Percentiles rank a stretch among this genome's conserved stretches.
phyloP scores from a whole-genome alignment of 2,888 invertebrate species.

The Cerastis leucographa region DNA sequence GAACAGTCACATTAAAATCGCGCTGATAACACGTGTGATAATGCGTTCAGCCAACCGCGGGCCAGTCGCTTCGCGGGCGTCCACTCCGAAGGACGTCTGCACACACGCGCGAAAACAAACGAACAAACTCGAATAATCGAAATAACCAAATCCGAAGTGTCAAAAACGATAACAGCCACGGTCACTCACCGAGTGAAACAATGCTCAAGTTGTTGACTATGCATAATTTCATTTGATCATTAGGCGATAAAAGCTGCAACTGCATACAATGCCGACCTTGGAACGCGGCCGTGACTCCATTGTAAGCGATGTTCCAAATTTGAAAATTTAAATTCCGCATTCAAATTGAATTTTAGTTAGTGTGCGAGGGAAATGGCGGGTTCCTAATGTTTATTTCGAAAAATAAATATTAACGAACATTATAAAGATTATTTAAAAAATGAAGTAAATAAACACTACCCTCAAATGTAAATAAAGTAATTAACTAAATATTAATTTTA shows the following conservation, averaged over 20 bases:
- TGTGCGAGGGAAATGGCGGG: constrained; percentile 39
- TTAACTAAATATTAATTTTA: constrained; percentile 44
- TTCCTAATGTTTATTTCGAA: constrained; percentile 52
- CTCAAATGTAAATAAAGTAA: constrained; percentile 42
- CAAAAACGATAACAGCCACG: constrained; percentile 70
- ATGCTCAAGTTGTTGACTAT: constrained; percentile 77
- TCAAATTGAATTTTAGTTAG: constrained; percentile 57
- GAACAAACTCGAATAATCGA: constrained; percentile 77
- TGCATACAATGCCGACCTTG: constrained; percentile 84
- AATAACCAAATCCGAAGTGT: constrained; percentile 59
- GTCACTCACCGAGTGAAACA: constrained; percentile 65
- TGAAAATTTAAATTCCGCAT: constrained; percentile 81
- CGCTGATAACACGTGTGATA: constrained; percentile 77
- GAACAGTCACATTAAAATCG: constrained; percentile 71
- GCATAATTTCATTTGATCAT: constrained; percentile 85
- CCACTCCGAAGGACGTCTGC: constrained; percentile 81
- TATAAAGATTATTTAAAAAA: constrained; percentile 7
- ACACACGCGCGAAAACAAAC: constrained; percentile 77
- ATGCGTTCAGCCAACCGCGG: constrained; percentile 68
- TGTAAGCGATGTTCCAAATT: constrained; percentile 79
- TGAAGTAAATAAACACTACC: constrained; percentile 37
- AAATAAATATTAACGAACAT: constrained; percentile 58
- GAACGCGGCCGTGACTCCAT: constrained; percentile 77
- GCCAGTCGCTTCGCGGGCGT: constrained; percentile 84
- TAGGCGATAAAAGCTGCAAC: constrained; percentile 75